Percentiles rank a stretch among this genome's conserved stretches.
These are phyloP conservation scores for Hypsibius dujardini DNA, from an alignment of 1,140 invertebrate species.

Conservation along the genomic window DNA sequence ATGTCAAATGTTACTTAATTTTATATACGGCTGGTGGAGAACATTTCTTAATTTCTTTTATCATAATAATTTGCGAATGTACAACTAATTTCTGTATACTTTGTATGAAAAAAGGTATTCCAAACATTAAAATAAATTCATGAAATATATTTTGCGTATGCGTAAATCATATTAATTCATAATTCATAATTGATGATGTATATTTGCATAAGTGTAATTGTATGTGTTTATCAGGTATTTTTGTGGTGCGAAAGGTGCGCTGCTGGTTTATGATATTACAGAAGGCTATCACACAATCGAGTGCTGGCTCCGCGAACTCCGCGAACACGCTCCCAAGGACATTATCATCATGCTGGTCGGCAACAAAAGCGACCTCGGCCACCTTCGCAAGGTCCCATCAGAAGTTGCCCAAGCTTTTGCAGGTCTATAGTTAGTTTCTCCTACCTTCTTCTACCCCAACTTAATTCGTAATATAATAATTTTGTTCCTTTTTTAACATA, in stretches of 20 bases:
- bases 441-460: too few species aligned
- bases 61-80: background rate
- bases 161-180: too few species aligned
- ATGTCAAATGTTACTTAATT: too few species aligned
- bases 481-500: too few species aligned
- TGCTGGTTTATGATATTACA: conserved; percentile 94
- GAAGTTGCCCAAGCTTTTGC: conserved; percentile 95
- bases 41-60: conserved; percentile 38
- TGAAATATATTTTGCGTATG: too few species aligned
- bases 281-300: conserved; percentile 97
- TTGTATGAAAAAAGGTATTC: background rate
- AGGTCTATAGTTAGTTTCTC: conserved; percentile 22
- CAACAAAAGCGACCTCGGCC: conserved; percentile 95
- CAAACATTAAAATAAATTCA: background rate
- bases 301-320: conserved; percentile 81
- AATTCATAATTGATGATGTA: conserved; percentile 16
- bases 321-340: conserved; percentile 88
- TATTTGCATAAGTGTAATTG: conserved; percentile 17
- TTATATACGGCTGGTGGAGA: too few species aligned
- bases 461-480: too few species aligned
- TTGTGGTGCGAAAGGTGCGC: conserved; percentile 79
- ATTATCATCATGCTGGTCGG: conserved; percentile 90
- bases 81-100: background rate
- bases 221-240: conserved; percentile 47
- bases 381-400: conserved; percentile 90